phyloP scores from a whole-genome alignment of 2,113 vertebrate species.

The Regulus satrapa region DNA sequence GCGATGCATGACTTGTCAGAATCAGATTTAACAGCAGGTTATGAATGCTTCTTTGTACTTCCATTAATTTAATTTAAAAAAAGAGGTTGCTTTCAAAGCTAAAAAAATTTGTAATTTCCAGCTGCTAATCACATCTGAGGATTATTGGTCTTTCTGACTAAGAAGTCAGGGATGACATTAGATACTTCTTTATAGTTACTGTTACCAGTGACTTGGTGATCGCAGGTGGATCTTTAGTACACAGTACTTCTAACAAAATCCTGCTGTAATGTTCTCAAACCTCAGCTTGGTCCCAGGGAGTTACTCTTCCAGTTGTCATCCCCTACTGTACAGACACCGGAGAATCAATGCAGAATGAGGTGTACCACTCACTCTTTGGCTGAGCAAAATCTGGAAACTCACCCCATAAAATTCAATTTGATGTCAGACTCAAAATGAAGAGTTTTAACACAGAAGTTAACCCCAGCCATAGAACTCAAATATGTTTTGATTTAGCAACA shows the following conservation, averaged over 20 bases:
- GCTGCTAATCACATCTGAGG: background rate
- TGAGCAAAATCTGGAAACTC: background rate
- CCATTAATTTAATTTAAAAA: background rate
- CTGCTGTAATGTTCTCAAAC: background rate
- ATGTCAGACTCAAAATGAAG: background rate
- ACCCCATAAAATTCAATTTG: background rate
- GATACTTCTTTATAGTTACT: background rate
- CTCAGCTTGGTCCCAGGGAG: background rate
- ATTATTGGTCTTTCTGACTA: background rate
- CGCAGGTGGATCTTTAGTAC: background rate
- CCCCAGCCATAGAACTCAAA: background rate
- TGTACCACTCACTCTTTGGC: background rate
- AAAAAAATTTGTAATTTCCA: background rate
- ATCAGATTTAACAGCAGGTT: background rate
- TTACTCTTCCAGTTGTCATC: background rate
- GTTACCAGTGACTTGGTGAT: background rate
- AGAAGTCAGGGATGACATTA: background rate
- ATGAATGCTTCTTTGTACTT: background rate
- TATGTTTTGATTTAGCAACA: background rate
- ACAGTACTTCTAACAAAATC: background rate
- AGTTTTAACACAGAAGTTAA: background rate
- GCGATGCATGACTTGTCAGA: background rate
- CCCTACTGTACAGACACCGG: background rate
- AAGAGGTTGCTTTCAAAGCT: background rate
- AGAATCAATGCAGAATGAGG: background rate